Base-by-base conservation (phyloP, 2,797 vertebrate species). In the Hapalemur alaotrensis region DNA sequence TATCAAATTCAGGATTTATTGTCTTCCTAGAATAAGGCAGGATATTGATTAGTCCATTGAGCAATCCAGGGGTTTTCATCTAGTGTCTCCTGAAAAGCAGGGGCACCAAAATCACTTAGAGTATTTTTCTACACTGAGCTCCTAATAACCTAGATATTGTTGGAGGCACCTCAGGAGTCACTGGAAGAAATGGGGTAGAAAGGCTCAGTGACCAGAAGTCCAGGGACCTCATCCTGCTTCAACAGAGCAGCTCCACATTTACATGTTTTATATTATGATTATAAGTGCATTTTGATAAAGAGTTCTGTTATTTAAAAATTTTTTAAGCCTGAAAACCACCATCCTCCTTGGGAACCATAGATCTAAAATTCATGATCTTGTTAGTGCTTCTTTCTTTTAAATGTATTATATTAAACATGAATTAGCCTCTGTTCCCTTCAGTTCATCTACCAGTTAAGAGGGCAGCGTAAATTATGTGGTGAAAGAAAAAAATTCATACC, bases 321-420 rank as follows among this genome's bases (percentile, higher is more conserved):
- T 89, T 59, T 84, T 10, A 92, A 78, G 20, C 86, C 43, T 70
- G 20, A 84, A 91, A 46, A 85, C 10, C 28, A 57, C 5, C 9
- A 11, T 59, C 43, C 25, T 93, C 70, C 1, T 82, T 89, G n/a
- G 41, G 14, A 94, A 61, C 9, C 30, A 41, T 3, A 90, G 25
- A 86, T 20, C 43, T 22, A 92, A 89, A 93, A 78, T 76, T 83
- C 18, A 81, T 9, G 12, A 85, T 67, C 57, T 78, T 81, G 32
- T 75, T 94, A 93, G 3, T 91, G 32, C 32, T 70, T 89, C 83
- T 91, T 96, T 80, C 54, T 90, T 57, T 59, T 95, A 69, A 95
- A 78, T 79, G 48, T 59, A 32, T 89, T 80, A 75, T 46, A 61
- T 90, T 92, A 83, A 91, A 91, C 78, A 63, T 65, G 32, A 93